Conservation (phyloP, 2,797 vertebrate species). For the Eulemur coronatus region DNA sequence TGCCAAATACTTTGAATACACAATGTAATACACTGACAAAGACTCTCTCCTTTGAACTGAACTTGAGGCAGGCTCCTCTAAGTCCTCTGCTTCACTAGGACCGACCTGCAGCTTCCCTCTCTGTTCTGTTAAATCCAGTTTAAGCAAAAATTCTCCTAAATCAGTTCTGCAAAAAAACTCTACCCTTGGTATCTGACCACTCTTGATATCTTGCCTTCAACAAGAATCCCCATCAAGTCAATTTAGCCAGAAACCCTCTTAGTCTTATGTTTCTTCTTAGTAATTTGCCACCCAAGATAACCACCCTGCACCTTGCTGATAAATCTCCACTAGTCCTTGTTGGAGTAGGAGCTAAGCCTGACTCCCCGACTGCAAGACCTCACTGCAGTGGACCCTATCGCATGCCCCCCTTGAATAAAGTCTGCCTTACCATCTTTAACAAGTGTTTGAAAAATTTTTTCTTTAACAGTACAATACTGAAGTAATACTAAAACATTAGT, state of each 20-base stretch:
- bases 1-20: not conserved
- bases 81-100: not conserved
- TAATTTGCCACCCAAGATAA: not conserved
- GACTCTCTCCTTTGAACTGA: not conserved
- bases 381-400: not conserved
- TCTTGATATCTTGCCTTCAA: not conserved
- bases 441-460: not conserved
- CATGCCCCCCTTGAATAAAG: not conserved
- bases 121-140: not conserved
- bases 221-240: not conserved
- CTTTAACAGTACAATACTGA: not conserved
- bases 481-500: not conserved
- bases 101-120: not conserved
- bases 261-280: not conserved
- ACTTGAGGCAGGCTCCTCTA: not conserved
- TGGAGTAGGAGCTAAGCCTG: not conserved
- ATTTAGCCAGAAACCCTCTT: not conserved
- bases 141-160: not conserved
- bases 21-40: not conserved
- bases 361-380: not conserved
- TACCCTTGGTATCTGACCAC: not conserved
- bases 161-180: not conserved
- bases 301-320: not conserved
- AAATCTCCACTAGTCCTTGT: not conserved
- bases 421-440: not conserved